Base-by-base conservation (phyloP, 2,888 invertebrate genomes). In the Crioceris asparagi region DNA sequence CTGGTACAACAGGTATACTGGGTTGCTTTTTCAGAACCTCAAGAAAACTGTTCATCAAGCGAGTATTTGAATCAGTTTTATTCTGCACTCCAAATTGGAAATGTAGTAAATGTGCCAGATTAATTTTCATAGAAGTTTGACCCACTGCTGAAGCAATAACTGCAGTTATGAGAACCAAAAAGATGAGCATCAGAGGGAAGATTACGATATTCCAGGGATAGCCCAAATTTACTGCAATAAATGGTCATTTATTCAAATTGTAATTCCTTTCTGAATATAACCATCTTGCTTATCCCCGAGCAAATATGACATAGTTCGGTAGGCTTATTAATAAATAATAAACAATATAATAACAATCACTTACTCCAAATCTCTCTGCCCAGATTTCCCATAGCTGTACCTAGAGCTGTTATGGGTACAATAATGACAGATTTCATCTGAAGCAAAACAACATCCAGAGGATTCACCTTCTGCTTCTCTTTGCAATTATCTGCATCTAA, bases 311-410 rank as follows among this genome's bases (percentile, higher is more conserved):
- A n/a, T n/a, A n/a, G n/a, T n/a, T n/a, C n/a, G n/a, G n/a, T n/a
- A n/a, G n/a, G n/a, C n/a, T n/a, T n/a, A n/a, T 43, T 45, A 30
- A 25, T 41, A 41, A 19, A 23, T 23, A 35, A 35, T 16, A 33
- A 14, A 8, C 3, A 23, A 15, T 33, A 5, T 11, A 32, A 23
- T 32, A 32, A 32, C 16, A 21, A 16, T 18, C 19, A 49, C 50
- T 47, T 43, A 53, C 53, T 40, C 40, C 46, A 53, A 32, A 51
- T 40, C 21, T 48, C 45, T 11, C 37, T 38, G 21, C 43, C 50
- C 37, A 53, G 51, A 12, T 42, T 37, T 4, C 53, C 53, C 40
- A 53, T 40, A 36, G 49, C 53, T 32, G 47, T 43, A 10, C 53
- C 53, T 8, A 47, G 12, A 3, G 53, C 46, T 29, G 46, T 36